Percentiles rank a stretch among this genome's conserved stretches.
Conservation (phyloP, 2,113 vertebrate genomes). For the Apeltes quadracus region DNA sequence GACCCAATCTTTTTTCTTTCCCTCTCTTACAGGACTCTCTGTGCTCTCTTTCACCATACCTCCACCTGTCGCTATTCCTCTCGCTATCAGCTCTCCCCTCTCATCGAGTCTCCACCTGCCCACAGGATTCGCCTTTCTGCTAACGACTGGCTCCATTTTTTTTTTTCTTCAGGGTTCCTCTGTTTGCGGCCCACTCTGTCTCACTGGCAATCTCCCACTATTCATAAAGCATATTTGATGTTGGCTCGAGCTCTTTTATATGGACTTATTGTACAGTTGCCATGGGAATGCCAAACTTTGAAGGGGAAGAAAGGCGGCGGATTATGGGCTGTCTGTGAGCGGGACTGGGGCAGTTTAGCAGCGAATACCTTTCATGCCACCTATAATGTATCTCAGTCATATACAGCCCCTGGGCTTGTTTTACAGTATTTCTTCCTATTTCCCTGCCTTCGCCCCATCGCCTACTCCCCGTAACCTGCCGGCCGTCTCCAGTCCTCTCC, state of each 20-base stretch:
- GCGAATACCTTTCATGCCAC: conserved; percentile 27
- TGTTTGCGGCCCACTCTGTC: conserved; percentile 44
- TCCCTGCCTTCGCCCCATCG: conserved; percentile 27
- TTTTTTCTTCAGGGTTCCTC: conserved; percentile 25
- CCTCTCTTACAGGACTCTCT: conserved; percentile 59
- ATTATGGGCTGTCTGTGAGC: conserved; percentile 50
- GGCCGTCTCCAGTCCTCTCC: conserved; percentile 37
- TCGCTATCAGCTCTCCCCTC: conserved; percentile 61
- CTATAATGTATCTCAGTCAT: conserved; percentile 7
- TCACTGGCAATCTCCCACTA: conserved; percentile 57
- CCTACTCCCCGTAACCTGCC: conserved; percentile 70
- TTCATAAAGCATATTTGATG: conserved; percentile 72
- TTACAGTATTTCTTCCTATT: conserved; percentile 40
- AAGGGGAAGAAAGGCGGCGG: conserved; percentile 31
- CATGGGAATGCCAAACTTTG: conserved; percentile 74
- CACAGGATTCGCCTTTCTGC: conserved; percentile 71
- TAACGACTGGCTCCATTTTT: conserved; percentile 29
- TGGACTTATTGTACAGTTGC: conserved; percentile 70
- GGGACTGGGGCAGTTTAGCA: conserved; percentile 40
- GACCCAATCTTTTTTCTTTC: conserved; percentile 65
- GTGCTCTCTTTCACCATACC: conserved; percentile 59
- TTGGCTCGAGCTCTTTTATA: conserved; percentile 55
- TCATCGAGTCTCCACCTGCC: conserved; percentile 70
- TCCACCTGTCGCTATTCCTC: conserved; percentile 75
- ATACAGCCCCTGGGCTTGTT: conserved; percentile 4